Evolutionary conservation across 2,113 vertebrate genomes (phyloP).

Genomic region (Australoheros scitulus): DNA sequence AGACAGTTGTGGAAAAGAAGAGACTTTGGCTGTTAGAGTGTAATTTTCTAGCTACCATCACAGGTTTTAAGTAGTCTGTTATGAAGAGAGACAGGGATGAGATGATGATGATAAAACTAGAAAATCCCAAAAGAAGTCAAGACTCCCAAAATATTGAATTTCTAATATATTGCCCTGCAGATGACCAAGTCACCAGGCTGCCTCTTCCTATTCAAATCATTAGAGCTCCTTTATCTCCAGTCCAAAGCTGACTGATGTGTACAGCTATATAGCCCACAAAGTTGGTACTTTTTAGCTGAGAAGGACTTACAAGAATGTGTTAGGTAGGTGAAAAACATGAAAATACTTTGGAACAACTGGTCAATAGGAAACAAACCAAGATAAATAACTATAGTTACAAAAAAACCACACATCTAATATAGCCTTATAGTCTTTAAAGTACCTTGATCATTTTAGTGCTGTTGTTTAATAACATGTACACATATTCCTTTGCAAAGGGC

Average conservation of each 20-base stretch:
- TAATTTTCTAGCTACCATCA: background rate
- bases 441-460: background rate
- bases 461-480: conserved; percentile 17
- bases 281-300: background rate
- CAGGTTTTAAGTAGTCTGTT: background rate
- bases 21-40: background rate
- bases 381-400: background rate
- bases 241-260: background rate
- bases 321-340: background rate
- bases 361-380: background rate
- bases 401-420: background rate
- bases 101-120: background rate
- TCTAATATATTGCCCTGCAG: background rate
- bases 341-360: background rate
- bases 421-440: background rate
- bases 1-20: background rate
- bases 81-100: background rate
- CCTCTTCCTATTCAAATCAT: background rate
- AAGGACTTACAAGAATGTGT: accelerated
- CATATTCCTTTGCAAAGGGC: conserved; percentile 11
- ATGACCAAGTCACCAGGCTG: background rate
- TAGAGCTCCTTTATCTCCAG: background rate
- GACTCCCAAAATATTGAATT: background rate
- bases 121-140: background rate
- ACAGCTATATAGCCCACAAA: background rate